A percentile compares a stretch with the other conserved stretches of the same genome.
Evolutionary conservation across 2,113 vertebrate species (phyloP).

Genomic region (Halcyon senegalensis): DNA sequence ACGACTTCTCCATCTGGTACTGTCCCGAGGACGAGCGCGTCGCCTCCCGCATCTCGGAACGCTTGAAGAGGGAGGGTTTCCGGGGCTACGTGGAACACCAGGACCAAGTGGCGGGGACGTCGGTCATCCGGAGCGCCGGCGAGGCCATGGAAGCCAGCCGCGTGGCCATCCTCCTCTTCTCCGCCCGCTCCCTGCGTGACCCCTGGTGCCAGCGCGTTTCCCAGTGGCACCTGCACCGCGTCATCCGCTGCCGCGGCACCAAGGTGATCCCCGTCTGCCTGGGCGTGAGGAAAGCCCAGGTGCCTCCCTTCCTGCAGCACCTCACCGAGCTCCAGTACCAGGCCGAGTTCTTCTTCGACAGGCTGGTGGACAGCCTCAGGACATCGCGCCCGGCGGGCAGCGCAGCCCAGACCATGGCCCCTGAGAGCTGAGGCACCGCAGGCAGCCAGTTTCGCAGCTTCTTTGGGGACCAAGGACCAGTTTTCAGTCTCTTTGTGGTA

Average conservation of each 20-base stretch:
- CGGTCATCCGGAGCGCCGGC: accelerated
- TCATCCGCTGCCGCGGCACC: neutral
- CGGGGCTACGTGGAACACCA: conserved; percentile 60
- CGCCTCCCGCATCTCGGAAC: neutral
- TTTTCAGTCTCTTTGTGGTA: neutral
- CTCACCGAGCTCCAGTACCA: conserved; percentile 27
- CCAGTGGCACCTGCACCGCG: conserved; percentile 43
- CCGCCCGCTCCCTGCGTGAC: neutral
- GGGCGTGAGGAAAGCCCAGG: neutral
- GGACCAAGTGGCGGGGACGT: conserved; percentile 24
- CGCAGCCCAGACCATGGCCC: accelerated
- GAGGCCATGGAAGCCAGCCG: conserved; percentile 56
- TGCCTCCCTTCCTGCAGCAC: conserved; percentile 23
- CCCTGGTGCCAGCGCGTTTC: conserved; percentile 44
- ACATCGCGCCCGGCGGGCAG: accelerated
- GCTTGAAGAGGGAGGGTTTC: conserved; percentile 13
- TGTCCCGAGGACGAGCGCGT: conserved; percentile 25
- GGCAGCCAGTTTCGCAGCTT: too few species aligned
- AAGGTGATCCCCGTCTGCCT: conserved; percentile 55
- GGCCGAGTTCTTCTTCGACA: conserved; percentile 16
- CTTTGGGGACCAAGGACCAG: neutral
- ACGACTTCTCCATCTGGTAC: conserved; percentile 76
- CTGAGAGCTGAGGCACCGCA: neutral
- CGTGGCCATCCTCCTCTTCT: conserved; percentile 65
- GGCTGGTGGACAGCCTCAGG: conserved; percentile 28